Conservation (phyloP, 2,888 invertebrate species). For the Bombylius major region DNA sequence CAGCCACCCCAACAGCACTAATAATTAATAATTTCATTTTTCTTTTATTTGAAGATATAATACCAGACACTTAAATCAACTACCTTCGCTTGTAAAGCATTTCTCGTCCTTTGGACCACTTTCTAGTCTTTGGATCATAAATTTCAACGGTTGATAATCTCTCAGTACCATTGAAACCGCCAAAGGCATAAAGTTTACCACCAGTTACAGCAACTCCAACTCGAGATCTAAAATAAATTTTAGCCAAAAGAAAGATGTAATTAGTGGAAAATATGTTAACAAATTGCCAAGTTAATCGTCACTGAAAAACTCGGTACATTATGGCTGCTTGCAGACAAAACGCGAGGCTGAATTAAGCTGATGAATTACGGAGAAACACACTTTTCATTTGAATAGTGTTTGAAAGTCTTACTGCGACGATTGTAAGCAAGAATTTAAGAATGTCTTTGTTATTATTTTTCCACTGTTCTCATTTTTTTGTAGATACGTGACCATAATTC, state of each 20-base stretch:
- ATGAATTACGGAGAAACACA: too few species aligned
- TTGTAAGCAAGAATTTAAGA: too few species aligned
- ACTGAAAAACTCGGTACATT: too few species aligned
- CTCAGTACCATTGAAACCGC: slow-evolving; percentile 75
- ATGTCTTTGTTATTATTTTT: too few species aligned
- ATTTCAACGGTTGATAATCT: slow-evolving; percentile 73
- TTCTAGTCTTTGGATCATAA: slow-evolving; percentile 57
- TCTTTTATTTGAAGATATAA: background rate
- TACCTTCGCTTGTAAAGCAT: slow-evolving; percentile 73
- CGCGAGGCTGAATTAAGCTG: too few species aligned
- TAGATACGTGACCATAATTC: too few species aligned
- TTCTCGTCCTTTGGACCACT: slow-evolving; percentile 64
- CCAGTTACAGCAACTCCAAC: slow-evolving; percentile 75
- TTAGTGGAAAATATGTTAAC: background rate
- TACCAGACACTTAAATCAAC: background rate
- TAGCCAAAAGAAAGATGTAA: background rate
- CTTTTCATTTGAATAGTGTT: too few species aligned
- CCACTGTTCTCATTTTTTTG: too few species aligned
- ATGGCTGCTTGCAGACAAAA: too few species aligned
- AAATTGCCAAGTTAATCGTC: background rate
- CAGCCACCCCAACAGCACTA: slow-evolving; percentile 69
- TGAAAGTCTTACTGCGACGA: too few species aligned
- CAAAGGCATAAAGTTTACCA: slow-evolving; percentile 66
- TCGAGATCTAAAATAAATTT: slow-evolving; percentile 43
- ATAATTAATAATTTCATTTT: slow-evolving; percentile 4